A percentile compares a stretch with the other conserved stretches of the same genome.
Evolutionary conservation across 35 echinoderm and acorn worm genomes (phyloP).

Genomic region (Ptychodera flava): DNA sequence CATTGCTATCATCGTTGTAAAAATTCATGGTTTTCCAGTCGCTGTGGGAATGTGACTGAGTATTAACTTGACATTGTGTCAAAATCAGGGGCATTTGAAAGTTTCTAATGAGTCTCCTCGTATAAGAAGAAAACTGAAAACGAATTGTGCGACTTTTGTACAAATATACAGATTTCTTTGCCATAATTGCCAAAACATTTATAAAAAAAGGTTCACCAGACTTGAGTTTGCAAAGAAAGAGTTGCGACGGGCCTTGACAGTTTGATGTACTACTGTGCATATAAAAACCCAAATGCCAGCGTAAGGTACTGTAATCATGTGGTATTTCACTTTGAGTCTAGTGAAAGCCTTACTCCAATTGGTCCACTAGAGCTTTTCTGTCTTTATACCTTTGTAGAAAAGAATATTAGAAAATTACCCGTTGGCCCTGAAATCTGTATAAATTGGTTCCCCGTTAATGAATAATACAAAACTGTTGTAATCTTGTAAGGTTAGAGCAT

Average conservation of each 20-base stretch:
- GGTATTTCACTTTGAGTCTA: not conserved
- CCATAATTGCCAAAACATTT: no score
- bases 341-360: not conserved
- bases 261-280: not conserved
- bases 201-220: no score
- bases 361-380: not conserved
- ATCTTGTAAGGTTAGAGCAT: conserved; percentile 51
- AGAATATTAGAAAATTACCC: conserved; percentile 17
- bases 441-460: conserved; percentile 46
- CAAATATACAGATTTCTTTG: no score
- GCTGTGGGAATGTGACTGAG: not conserved
- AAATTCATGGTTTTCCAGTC: not conserved
- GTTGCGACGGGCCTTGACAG: not conserved
- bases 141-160: no score
- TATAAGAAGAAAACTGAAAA: no score
- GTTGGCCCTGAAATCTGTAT: conserved; percentile 48
- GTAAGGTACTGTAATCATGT: no score
- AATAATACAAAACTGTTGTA: conserved; percentile 65
- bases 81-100: not conserved
- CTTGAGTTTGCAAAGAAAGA: not conserved
- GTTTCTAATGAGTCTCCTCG: no score
- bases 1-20: not conserved
- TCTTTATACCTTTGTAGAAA: not conserved
- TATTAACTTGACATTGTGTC: not conserved
- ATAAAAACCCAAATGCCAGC: no score